These are phyloP conservation scores for Hydropotes inermis DNA, from an alignment of 2,113 vertebrate genomes.

Conservation along the genomic window DNA sequence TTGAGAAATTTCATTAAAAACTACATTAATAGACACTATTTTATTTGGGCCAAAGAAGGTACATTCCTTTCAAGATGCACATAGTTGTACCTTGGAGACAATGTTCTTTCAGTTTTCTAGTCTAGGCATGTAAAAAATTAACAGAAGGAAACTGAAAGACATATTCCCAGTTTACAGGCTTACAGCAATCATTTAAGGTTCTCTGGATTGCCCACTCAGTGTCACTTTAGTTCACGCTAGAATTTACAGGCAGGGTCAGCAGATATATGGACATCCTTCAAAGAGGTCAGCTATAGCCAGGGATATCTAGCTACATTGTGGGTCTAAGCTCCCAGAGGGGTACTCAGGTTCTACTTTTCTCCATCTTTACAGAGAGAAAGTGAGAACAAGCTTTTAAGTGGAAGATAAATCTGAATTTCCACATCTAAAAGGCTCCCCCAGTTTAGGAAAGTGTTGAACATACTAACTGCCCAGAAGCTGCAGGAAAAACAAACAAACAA, in stretches of 20 bases:
- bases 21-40: not conserved
- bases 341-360: not conserved
- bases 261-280: not conserved
- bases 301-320: rapidly evolving
- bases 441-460: not conserved
- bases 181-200: not conserved
- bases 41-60: not conserved
- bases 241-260: not conserved
- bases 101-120: not conserved
- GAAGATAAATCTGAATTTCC: not conserved
- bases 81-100: not conserved
- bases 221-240: not conserved
- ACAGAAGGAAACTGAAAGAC: not conserved
- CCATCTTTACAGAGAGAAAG: not conserved
- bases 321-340: not conserved
- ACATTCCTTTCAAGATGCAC: not conserved
- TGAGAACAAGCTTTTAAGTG: not conserved
- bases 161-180: not conserved
- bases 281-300: not conserved
- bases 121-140: not conserved
- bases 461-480: not conserved
- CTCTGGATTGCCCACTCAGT: not conserved
- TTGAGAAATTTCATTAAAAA: not conserved
- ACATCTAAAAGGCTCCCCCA: not conserved
- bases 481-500: not conserved